Evolutionary conservation across 2,797 vertebrate genomes (phyloP).

Genomic region (Spinus olivaceus): DNA sequence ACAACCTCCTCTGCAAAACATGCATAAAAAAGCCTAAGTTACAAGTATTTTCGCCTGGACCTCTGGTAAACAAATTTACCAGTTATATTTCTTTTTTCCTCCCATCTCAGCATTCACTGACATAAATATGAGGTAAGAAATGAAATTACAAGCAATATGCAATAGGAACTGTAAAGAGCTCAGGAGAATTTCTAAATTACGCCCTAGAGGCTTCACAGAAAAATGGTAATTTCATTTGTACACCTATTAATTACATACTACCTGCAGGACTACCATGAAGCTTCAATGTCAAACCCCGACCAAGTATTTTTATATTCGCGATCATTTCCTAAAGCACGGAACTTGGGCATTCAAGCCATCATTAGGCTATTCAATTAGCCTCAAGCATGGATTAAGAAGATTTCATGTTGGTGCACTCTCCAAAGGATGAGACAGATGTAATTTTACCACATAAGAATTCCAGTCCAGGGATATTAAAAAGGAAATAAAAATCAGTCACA

Average conservation of each 20-base stretch:
- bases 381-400: background rate
- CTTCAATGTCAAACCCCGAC: background rate
- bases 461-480: background rate
- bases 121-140: background rate
- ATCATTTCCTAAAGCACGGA: background rate
- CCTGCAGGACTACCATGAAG: background rate
- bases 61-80: background rate
- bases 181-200: background rate
- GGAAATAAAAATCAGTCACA: background rate
- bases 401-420: background rate
- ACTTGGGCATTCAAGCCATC: background rate
- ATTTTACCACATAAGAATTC: background rate
- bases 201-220: background rate
- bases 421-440: background rate
- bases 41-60: background rate
- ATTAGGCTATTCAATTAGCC: background rate
- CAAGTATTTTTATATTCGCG: background rate
- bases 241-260: background rate
- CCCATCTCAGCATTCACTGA: background rate
- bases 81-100: background rate
- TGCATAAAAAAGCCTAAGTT: background rate
- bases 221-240: background rate
- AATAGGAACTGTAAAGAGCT: background rate
- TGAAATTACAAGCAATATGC: background rate
- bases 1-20: background rate